A percentile compares a stretch with the other conserved stretches of the same genome.
These are phyloP conservation scores for Ellobium chinense DNA, from an alignment of 2,888 invertebrate species.

Conservation along the genomic window DNA sequence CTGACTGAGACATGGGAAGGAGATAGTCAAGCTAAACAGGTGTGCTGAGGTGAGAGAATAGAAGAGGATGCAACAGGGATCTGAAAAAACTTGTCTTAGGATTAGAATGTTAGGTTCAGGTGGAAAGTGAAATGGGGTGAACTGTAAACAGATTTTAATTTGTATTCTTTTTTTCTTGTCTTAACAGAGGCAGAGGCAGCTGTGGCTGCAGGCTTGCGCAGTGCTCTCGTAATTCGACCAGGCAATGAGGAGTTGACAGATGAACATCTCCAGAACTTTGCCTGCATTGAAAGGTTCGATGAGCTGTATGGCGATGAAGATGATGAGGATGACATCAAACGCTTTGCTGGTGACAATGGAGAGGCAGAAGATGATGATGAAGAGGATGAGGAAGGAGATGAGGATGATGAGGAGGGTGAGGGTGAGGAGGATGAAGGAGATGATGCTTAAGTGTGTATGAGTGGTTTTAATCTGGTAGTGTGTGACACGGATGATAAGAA, in stretches of 20 bases:
- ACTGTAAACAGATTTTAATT: no score
- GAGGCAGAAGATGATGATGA: slow-evolving; percentile 56
- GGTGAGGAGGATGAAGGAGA: slow-evolving; percentile 58
- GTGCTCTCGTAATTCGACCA: slow-evolving; percentile 86
- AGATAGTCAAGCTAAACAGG: no score
- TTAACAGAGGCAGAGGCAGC: slow-evolving; percentile 84
- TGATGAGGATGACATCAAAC: slow-evolving; percentile 65
- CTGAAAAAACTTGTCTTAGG: no score
- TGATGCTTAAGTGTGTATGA: slow-evolving; percentile 48
- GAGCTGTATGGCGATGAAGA: slow-evolving; percentile 72
- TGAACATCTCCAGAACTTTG: slow-evolving; percentile 79
- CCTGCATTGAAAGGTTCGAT: slow-evolving; percentile 70
- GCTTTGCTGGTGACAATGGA: slow-evolving; percentile 52
- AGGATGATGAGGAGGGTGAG: slow-evolving; percentile 60
- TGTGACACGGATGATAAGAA: background rate
- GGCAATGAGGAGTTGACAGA: slow-evolving; percentile 87
- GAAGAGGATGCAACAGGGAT: no score
- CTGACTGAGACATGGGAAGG: no score
- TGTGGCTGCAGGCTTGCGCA: slow-evolving; percentile 85
- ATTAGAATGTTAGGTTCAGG: no score
- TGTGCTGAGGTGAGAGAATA: no score
- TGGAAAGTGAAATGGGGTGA: no score
- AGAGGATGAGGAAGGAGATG: slow-evolving; percentile 59
- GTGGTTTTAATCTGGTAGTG: background rate
- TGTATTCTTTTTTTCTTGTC: no score